Evolutionary conservation across 2,797 vertebrate genomes (phyloP), one percentile per base, ranked within the genome.

Genomic region (Chloroceryle inda): DNA sequence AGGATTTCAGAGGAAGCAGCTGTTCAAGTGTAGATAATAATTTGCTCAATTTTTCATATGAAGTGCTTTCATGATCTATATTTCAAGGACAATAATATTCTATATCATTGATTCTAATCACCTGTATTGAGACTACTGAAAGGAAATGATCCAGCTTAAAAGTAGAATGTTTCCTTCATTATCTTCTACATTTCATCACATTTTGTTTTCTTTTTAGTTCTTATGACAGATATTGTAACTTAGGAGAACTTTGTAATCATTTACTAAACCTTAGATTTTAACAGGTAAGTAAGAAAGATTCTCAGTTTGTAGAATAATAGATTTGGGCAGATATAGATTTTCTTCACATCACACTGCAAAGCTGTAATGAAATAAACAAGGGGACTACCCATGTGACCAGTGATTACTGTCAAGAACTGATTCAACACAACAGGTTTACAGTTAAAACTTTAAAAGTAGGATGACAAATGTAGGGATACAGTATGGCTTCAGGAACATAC

Each of bases 1-100:
- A 94, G 49, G 5, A 58, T 27, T 84, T 84, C 80, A 88, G 85
- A 58, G 42, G 73, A 96, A 90, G 53, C 35, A 95, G 74, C 61
- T 97, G 40, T 66, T 82, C 56, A 91, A 93, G 71, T n/a, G 2
- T 23, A 79, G 63, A 56, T 55, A 85, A n/a, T 86, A 40, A 74
- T 85, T 92, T 94, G 38, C 11, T 71, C 81, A 79, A 78, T 75
- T 92, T 95, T 88, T 91, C 22, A 88, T 71, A 91, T 4, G 69
- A 74, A 69, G 22, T 68, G 22, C 29, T 81, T 93, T 92, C 73
- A 31, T 89, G 37, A 74, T 88, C 42, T 84, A 23, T 62, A n/a
- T 22, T 78, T 71, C 31, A 76, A 86, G 59, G 56, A 88, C 81
- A 74, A 78, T 49, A 83, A 37, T 85, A 69, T 81, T 86, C 71